These are phyloP conservation scores for Myrmophylax atrothorax DNA, from an alignment of 2,113 vertebrate species.

Conservation along the genomic window DNA sequence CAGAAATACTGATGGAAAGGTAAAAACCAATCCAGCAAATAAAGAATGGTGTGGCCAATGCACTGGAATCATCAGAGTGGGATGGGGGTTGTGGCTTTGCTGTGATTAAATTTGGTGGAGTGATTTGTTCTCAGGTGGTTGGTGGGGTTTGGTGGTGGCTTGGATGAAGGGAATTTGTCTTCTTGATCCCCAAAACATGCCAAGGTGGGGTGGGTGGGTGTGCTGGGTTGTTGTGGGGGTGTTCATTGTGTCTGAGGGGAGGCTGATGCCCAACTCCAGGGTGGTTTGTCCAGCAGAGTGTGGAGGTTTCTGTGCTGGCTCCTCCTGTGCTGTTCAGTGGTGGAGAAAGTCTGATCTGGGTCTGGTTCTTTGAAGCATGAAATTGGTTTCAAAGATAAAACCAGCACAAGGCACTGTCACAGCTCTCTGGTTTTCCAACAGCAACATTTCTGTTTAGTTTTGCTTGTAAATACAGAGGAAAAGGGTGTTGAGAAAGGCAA, in stretches of 20 bases:
- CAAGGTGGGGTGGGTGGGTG: not conserved
- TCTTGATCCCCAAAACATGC: not conserved
- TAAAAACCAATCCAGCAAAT: not conserved
- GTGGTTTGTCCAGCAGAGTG: accelerated
- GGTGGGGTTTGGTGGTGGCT: not conserved
- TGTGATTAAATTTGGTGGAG: not conserved
- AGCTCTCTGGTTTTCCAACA: not conserved
- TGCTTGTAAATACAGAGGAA: not conserved
- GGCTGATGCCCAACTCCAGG: not conserved
- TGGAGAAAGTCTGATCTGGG: not conserved
- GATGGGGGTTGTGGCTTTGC: not conserved
- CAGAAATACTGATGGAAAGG: constrained; percentile 32
- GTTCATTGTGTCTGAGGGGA: not conserved
- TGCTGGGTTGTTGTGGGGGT: not conserved
- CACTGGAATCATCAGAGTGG: accelerated
- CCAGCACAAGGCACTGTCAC: accelerated
- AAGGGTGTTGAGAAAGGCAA: not conserved
- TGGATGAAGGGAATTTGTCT: not conserved
- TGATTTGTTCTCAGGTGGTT: not conserved
- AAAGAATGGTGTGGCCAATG: not conserved
- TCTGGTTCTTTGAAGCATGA: not conserved
- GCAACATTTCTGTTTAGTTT: not conserved
- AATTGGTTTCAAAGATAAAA: not conserved
- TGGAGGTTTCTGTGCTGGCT: accelerated
- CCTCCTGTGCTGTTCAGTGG: accelerated